Percentiles rank a stretch among this genome's conserved stretches.
These are phyloP conservation scores for Hydropotes inermis DNA, from an alignment of 2,113 vertebrate genomes.

Conservation along the genomic window DNA sequence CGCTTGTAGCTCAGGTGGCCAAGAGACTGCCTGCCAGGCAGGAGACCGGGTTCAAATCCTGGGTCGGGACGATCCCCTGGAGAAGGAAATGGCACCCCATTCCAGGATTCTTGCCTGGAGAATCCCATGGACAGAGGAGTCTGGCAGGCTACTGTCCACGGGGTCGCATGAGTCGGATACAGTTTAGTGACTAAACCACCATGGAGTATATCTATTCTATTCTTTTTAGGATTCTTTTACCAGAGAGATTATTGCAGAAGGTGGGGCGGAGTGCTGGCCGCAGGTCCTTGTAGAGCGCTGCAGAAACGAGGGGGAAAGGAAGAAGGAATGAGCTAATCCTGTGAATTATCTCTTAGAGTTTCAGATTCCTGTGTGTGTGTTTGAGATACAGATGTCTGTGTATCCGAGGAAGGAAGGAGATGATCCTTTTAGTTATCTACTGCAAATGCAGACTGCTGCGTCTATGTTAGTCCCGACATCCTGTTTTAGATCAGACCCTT, in stretches of 20 bases:
- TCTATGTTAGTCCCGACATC: neutral
- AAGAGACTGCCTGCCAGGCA: no score
- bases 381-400: neutral
- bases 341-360: neutral
- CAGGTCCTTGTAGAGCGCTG: accelerated
- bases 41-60: no score
- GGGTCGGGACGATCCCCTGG: no score
- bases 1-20: no score
- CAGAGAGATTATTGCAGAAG: neutral
- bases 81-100: no score
- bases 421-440: neutral
- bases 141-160: no score
- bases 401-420: neutral
- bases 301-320: neutral
- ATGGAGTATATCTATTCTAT: neutral
- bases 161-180: no score
- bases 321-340: neutral
- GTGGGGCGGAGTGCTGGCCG: neutral
- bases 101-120: no score
- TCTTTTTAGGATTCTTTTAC: neutral
- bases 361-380: neutral
- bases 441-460: neutral
- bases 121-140: no score
- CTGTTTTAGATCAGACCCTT: neutral
- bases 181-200: no score